Evolutionary conservation across 2,888 invertebrate species (phyloP).

Genomic region (Quadroppia sp.): DNA sequence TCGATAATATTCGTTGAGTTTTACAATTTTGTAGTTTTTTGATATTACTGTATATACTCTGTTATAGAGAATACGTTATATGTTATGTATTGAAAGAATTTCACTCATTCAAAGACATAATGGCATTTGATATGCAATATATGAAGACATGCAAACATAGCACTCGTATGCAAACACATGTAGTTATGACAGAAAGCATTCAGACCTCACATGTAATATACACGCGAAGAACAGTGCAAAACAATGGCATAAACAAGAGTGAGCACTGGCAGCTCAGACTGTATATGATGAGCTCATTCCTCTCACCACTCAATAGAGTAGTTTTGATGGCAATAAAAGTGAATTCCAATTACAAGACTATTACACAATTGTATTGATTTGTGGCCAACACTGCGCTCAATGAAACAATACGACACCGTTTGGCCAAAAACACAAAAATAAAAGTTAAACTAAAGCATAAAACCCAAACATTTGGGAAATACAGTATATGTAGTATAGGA

Average conservation of each 20-base stretch:
- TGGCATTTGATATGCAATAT: neutral
- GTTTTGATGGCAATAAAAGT: conserved; percentile 31
- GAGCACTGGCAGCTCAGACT: neutral
- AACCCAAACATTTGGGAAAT: conserved; percentile 4
- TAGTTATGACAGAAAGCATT: conserved; percentile 14
- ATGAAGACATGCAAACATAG: conserved; percentile 12
- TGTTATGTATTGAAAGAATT: neutral
- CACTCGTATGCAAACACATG: conserved; percentile 7
- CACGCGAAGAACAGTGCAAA: conserved; percentile 13
- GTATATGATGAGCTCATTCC: conserved; percentile 15
- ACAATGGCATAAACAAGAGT: neutral
- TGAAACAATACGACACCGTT: neutral
- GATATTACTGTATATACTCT: neutral
- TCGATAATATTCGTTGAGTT: neutral
- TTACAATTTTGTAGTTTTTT: neutral
- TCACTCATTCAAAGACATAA: neutral
- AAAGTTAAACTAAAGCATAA: conserved; percentile 13
- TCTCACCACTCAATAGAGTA: conserved; percentile 28
- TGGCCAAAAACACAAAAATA: conserved; percentile 9
- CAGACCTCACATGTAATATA: neutral
- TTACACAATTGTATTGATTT: conserved; percentile 18
- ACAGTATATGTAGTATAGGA: conserved; percentile 13
- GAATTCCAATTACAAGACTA: conserved; percentile 22
- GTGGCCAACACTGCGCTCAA: neutral
- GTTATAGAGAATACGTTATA: too few species aligned